Conservation (phyloP, 2,113 vertebrate genomes). For the Rhinoderma darwinii region DNA sequence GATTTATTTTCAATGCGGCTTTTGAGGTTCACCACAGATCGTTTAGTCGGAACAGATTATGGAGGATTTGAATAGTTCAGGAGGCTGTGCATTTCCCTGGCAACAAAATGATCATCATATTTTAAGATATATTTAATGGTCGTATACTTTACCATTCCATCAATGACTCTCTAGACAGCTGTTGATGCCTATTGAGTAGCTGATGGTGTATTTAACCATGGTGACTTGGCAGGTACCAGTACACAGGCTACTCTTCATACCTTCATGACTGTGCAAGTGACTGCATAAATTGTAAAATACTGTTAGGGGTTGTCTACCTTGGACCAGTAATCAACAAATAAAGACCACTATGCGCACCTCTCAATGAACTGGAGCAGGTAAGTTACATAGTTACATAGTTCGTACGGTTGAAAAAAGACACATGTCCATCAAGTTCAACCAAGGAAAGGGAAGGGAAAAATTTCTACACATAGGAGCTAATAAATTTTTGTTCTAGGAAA, state of each 20-base stretch:
- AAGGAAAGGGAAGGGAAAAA: too few relatives aligned
- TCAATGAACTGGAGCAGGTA: too few relatives aligned
- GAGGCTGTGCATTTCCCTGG: neutral
- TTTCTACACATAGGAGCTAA: too few relatives aligned
- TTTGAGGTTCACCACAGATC: neutral
- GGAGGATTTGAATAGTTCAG: neutral
- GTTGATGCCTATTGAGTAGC: neutral
- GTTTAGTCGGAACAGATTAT: neutral
- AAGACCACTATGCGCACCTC: too few relatives aligned
- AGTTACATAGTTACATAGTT: too few relatives aligned
- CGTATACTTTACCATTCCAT: neutral
- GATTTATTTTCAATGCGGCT: neutral
- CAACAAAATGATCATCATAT: neutral
- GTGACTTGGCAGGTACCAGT: neutral
- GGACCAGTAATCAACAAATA: too few relatives aligned
- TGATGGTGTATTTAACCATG: neutral
- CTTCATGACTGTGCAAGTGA: neutral
- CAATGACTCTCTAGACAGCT: neutral
- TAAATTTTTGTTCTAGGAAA: too few relatives aligned
- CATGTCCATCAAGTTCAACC: too few relatives aligned
- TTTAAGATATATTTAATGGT: constrained; percentile 12
- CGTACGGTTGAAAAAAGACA: too few relatives aligned
- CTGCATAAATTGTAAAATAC: neutral
- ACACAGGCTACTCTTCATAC: neutral
- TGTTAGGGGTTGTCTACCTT: neutral